phyloP scores from a whole-genome alignment of 2,113 vertebrate genomes.

The Conger conger region DNA sequence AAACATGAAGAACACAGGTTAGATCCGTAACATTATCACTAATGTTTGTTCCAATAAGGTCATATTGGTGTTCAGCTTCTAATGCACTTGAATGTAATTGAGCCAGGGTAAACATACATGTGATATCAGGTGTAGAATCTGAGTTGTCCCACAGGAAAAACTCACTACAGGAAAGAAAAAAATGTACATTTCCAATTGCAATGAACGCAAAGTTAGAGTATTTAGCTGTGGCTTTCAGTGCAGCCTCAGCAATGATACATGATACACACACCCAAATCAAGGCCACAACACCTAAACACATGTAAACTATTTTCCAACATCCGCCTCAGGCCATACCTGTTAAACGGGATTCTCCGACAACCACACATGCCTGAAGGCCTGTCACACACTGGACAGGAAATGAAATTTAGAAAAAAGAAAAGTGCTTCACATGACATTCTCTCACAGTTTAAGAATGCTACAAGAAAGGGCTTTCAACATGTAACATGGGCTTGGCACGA shows the following conservation, averaged over 20 bases:
- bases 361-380: background rate
- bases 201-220: background rate
- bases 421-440: background rate
- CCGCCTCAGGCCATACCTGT: background rate
- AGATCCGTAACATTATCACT: background rate
- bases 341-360: background rate
- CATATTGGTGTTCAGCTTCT: background rate
- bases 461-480: background rate
- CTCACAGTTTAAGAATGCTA: background rate
- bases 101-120: background rate
- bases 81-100: conserved; percentile 3
- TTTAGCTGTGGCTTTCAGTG: background rate
- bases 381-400: background rate
- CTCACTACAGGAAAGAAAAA: background rate
- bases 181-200: background rate
- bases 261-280: background rate
- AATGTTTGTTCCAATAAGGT: background rate
- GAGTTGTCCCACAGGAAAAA: background rate
- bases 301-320: background rate
- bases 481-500: conserved; percentile 7
- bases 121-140: background rate
- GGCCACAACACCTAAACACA: background rate
- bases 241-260: background rate
- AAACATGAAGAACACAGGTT: background rate
- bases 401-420: background rate